Conservation (phyloP, 2,888 invertebrate species). For the Aporophyla nigra region DNA sequence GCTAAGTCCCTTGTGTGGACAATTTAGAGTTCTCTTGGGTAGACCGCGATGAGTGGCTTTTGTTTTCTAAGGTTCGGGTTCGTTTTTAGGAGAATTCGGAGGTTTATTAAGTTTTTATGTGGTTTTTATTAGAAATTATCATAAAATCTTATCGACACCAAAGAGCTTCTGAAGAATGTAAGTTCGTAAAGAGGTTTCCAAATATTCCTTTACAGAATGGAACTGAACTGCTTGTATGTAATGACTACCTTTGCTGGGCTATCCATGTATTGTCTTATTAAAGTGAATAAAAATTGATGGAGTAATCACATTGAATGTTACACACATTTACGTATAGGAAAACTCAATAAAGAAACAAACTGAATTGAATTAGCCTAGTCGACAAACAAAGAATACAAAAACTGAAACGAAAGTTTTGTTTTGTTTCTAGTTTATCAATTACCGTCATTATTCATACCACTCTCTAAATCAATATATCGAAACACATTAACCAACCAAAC, state of each 20-base stretch:
- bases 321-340: background rate
- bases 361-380: background rate
- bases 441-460: background rate
- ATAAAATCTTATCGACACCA: background rate
- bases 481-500: constrained; percentile 25
- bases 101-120: background rate
- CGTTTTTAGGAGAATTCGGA: constrained; percentile 16
- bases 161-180: background rate
- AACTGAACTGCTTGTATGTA: too few species aligned
- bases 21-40: constrained; percentile 62
- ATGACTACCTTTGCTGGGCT: background rate
- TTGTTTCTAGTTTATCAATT: background rate
- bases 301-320: background rate
- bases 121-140: background rate
- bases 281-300: background rate
- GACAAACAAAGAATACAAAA: constrained; percentile 8
- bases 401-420: background rate
- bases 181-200: background rate
- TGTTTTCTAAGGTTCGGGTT: constrained; percentile 32
- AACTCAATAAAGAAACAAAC: background rate
- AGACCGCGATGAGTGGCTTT: constrained; percentile 41
- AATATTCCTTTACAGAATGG: background rate
- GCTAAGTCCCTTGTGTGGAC: constrained; percentile 42
- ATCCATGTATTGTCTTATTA: background rate
- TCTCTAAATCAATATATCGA: constrained; percentile 2